These are phyloP conservation scores for Callyntrura guangdongensis DNA, from an alignment of 2,888 invertebrate genomes.

Conservation along the genomic window DNA sequence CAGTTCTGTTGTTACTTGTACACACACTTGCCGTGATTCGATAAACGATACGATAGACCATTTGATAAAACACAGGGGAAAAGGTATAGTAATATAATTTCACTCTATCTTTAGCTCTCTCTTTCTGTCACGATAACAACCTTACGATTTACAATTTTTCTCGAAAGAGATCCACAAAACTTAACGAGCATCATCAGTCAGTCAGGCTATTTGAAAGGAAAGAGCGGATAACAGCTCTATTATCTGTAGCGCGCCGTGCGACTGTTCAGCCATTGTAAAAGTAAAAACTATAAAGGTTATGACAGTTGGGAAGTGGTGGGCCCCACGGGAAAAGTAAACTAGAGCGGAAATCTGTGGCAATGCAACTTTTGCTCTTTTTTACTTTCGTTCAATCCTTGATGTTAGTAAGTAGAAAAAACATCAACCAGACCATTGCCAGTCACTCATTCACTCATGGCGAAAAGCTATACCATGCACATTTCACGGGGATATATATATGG, in stretches of 20 bases:
- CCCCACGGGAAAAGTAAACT: slow-evolving; percentile 71
- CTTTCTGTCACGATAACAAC: slow-evolving; percentile 46
- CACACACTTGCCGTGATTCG: not conserved
- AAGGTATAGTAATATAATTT: not conserved
- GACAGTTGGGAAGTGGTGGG: slow-evolving; percentile 67
- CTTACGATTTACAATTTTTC: slow-evolving; percentile 49
- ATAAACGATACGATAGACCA: not conserved
- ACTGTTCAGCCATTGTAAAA: slow-evolving; percentile 50
- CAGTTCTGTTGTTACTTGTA: not conserved
- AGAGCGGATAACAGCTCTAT: slow-evolving; percentile 52
- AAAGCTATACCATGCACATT: not conserved
- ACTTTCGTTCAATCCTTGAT: not conserved
- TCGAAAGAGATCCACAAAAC: not conserved
- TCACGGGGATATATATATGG: not conserved
- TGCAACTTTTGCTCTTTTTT: slow-evolving; percentile 48
- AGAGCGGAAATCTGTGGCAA: slow-evolving; percentile 72
- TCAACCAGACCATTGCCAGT: slow-evolving; percentile 51
- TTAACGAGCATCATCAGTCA: slow-evolving; percentile 17
- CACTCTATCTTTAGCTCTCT: not conserved
- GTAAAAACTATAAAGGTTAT: slow-evolving; percentile 67
- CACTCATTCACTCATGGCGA: slow-evolving; percentile 6
- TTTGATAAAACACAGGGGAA: not conserved
- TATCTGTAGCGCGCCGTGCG: slow-evolving; percentile 41
- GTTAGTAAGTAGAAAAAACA: slow-evolving; percentile 44
- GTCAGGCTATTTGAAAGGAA: not conserved